Conservation (phyloP, 2,113 vertebrate species). For the Corythaixoides concolor region DNA sequence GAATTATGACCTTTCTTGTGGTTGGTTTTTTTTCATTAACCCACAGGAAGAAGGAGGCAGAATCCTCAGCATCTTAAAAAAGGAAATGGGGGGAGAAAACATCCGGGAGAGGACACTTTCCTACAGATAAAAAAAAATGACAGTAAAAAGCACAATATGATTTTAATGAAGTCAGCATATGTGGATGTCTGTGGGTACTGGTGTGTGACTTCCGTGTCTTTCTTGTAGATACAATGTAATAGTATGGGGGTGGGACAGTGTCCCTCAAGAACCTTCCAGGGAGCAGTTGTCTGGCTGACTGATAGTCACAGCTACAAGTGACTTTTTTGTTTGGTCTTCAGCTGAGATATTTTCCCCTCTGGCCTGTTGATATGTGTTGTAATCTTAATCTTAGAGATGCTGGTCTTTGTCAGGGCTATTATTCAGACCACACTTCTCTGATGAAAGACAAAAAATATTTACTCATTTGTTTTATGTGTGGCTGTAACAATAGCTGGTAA, state of each 20-base stretch:
- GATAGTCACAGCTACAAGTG: constrained; percentile 1
- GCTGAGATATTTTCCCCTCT: background rate
- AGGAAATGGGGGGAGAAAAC: constrained; percentile 47
- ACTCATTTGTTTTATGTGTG: background rate
- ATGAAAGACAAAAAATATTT: constrained; percentile 24
- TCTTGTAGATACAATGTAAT: constrained; percentile 23
- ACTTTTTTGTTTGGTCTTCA: background rate
- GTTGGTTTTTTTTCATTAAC: constrained; percentile 22
- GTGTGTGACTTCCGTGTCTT: constrained; percentile 52
- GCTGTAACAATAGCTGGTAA: background rate
- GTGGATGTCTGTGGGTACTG: constrained; percentile 45
- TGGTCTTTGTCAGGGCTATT: constrained; percentile 25
- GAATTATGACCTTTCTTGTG: constrained; percentile 68
- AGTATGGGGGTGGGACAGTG: background rate
- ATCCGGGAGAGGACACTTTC: constrained; percentile 49
- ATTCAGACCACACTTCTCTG: background rate
- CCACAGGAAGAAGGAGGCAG: constrained; percentile 60
- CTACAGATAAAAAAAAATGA: constrained; percentile 31
- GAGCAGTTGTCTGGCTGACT: background rate
- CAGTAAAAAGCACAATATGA: constrained; percentile 40
- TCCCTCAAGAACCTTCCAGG: background rate
- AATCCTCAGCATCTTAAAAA: constrained; percentile 19
- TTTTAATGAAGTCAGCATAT: constrained; percentile 69
- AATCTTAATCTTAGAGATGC: background rate
- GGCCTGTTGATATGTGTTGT: background rate